Evolutionary conservation across 2,113 vertebrate genomes (phyloP).

Genomic region (Marmota flaviventris): DNA sequence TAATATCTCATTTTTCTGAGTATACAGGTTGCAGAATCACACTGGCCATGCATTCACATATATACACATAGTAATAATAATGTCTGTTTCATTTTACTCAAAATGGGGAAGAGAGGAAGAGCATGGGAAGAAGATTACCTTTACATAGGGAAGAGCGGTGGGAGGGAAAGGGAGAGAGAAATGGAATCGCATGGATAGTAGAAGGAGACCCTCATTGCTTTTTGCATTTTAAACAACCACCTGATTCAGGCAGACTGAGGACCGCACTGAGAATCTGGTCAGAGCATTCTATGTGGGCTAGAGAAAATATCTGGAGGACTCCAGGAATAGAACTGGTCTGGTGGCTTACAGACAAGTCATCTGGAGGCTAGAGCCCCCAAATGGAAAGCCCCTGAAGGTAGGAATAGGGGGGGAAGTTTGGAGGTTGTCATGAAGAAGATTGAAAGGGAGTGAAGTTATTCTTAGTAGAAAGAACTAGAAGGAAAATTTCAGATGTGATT

Average conservation of each 20-base stretch:
- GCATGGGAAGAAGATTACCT: no score
- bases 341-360: background rate
- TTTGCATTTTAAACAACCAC: slow-evolving; percentile 8
- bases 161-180: no score
- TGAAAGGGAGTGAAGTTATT: background rate
- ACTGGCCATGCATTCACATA: no score
- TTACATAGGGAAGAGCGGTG: no score
- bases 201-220: background rate
- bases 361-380: background rate
- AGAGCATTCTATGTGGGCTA: background rate
- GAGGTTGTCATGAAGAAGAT: background rate
- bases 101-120: no score
- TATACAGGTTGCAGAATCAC: no score
- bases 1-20: no score
- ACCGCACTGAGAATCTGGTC: background rate
- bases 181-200: no score
- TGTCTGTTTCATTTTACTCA: no score
- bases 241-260: background rate
- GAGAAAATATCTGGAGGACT: background rate
- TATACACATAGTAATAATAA: no score
- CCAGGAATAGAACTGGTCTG: background rate
- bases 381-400: background rate
- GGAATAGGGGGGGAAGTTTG: background rate
- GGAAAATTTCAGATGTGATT: background rate
- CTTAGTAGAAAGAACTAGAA: background rate